Percentiles rank a stretch among this genome's conserved stretches.
Conservation (phyloP, 2,113 vertebrate genomes). For the Alces alces region DNA sequence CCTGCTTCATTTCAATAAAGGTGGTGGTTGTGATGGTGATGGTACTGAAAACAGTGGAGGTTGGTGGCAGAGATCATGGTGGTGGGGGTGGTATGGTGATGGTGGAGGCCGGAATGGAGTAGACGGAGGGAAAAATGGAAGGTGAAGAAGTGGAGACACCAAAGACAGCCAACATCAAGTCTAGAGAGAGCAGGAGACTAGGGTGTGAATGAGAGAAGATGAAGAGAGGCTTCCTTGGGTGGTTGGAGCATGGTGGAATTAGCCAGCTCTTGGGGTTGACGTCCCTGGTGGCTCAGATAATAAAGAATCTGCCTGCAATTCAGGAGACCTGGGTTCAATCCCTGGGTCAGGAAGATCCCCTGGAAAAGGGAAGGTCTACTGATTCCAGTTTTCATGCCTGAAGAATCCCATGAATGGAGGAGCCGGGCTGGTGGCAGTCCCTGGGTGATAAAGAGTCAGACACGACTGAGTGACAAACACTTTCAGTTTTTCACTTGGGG, state of each 20-base stretch:
- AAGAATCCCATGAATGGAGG: neutral
- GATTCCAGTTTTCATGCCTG: neutral
- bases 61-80: neutral
- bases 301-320: neutral
- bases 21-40: neutral
- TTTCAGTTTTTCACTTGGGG: neutral
- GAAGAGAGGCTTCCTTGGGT: neutral
- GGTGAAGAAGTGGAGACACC: neutral
- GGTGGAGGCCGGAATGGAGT: neutral
- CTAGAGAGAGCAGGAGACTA: neutral
- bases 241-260: neutral
- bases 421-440: neutral
- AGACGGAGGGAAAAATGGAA: neutral
- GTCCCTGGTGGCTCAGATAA: neutral
- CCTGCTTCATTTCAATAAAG: neutral
- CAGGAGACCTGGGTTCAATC: neutral
- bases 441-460: neutral
- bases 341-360: neutral
- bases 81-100: neutral
- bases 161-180: neutral
- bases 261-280: neutral
- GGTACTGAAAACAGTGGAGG: neutral
- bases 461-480: neutral
- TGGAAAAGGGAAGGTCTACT: neutral
- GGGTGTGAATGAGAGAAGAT: neutral